Percentiles rank a stretch among this genome's conserved stretches.
Conservation (phyloP, 35 echinoderm and acorn worm genomes). For the Chiridota heheva region DNA sequence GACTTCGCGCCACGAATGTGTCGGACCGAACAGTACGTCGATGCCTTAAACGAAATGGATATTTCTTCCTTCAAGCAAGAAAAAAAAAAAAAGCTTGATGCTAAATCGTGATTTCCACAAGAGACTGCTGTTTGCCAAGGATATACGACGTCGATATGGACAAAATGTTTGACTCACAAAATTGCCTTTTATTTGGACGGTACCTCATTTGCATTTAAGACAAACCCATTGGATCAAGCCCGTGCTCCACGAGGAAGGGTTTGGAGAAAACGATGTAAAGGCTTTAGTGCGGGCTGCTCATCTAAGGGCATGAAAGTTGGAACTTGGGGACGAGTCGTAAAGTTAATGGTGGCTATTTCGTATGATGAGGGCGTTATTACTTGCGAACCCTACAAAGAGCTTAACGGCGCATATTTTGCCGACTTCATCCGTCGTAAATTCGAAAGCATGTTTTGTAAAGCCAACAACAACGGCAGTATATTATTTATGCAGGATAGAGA, state of each 20-base stretch:
- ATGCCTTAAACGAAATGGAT: slow-evolving; percentile 23
- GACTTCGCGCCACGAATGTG: neutral
- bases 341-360: slow-evolving; percentile 17
- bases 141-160: neutral
- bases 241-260: neutral
- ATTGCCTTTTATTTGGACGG: slow-evolving; percentile 45
- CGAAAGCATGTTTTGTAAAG: neutral
- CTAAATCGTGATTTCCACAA: slow-evolving; percentile 1
- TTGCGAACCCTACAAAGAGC: neutral
- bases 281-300: neutral
- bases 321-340: neutral
- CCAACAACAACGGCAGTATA: neutral
- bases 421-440: neutral
- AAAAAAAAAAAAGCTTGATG: slow-evolving; percentile 38
- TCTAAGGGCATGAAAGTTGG: neutral
- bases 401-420: neutral
- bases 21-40: neutral
- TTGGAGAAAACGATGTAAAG: slow-evolving; percentile 9
- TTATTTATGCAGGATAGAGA: neutral
- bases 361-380: neutral
- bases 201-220: slow-evolving; percentile 19
- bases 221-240: neutral
- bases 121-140: slow-evolving; percentile 17
- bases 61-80: slow-evolving; percentile 5
- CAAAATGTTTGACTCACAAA: slow-evolving; percentile 13